phyloP scores from a whole-genome alignment of 2,888 invertebrate species.

The Caradrina kadenii region DNA sequence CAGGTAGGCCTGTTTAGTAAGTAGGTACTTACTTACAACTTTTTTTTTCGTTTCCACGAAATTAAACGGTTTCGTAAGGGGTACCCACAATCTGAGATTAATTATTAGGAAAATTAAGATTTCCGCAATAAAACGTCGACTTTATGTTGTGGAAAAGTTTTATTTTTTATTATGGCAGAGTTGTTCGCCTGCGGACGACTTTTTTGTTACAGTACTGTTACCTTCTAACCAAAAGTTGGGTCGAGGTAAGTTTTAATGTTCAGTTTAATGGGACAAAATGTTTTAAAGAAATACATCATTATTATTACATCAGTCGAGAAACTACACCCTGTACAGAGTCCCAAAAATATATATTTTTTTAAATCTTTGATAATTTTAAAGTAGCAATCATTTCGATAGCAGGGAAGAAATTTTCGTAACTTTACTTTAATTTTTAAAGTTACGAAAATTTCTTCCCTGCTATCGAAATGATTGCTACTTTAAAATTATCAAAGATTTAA shows the following conservation, averaged over 20 bases:
- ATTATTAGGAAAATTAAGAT: conserved; percentile 69
- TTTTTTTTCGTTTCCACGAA: conserved; percentile 43
- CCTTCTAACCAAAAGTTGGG: conserved; percentile 35
- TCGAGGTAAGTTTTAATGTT: conserved; percentile 21
- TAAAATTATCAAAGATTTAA: too few species aligned
- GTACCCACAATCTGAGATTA: conserved; percentile 64
- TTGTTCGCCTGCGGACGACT: conserved; percentile 36
- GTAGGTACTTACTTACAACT: conserved; percentile 34
- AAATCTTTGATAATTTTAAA: too few species aligned
- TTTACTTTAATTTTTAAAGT: too few species aligned
- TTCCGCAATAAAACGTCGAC: conserved; percentile 56
- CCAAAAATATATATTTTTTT: too few species aligned
- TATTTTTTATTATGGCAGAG: conserved; percentile 37
- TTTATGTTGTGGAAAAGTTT: conserved; percentile 53
- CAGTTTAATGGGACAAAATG: conserved; percentile 4
- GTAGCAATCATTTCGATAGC: too few species aligned
- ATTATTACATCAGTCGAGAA: neutral
- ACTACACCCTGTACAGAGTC: neutral
- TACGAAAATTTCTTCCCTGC: too few species aligned
- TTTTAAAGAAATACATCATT: neutral
- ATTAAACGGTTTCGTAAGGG: conserved; percentile 51
- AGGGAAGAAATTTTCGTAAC: too few species aligned
- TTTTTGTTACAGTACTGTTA: conserved; percentile 22
- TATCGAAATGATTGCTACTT: too few species aligned
- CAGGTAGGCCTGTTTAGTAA: conserved; percentile 31